These are phyloP conservation scores for Chloebia gouldiae DNA, from an alignment of 2,113 vertebrate species.

Conservation along the genomic window DNA sequence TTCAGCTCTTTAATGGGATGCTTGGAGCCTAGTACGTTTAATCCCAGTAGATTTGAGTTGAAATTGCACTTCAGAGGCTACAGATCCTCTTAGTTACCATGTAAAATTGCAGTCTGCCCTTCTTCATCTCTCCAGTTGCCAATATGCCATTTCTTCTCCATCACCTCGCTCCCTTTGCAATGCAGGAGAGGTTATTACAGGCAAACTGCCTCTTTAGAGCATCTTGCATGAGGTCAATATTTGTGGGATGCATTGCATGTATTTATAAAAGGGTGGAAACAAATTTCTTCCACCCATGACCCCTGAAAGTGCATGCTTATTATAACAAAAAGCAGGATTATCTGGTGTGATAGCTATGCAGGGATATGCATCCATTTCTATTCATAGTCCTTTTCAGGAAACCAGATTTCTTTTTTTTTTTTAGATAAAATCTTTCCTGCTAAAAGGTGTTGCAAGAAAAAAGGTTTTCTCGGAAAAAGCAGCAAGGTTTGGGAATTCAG, in stretches of 20 bases:
- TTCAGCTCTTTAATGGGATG: conserved; percentile 12
- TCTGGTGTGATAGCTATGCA: background rate
- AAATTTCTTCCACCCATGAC: background rate
- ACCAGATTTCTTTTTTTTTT: background rate
- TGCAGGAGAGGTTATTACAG: background rate
- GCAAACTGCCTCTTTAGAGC: background rate
- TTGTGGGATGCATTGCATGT: background rate
- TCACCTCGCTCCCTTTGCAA: background rate
- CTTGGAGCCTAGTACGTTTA: background rate
- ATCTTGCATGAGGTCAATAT: background rate
- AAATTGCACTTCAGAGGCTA: conserved; percentile 23
- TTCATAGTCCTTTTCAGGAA: background rate
- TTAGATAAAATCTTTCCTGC: background rate
- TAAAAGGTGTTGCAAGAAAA: background rate
- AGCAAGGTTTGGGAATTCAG: background rate
- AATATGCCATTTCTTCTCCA: background rate
- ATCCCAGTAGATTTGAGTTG: conserved; percentile 39
- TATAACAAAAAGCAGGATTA: background rate
- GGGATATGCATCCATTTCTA: background rate
- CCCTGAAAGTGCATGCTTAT: background rate
- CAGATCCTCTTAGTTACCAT: conserved; percentile 18
- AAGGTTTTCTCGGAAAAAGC: background rate
- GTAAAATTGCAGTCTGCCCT: conserved; percentile 8
- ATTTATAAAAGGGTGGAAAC: background rate
- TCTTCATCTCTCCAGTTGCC: background rate